Conservation (phyloP, 2,888 invertebrate species). For the Eupelmus urozonus region DNA sequence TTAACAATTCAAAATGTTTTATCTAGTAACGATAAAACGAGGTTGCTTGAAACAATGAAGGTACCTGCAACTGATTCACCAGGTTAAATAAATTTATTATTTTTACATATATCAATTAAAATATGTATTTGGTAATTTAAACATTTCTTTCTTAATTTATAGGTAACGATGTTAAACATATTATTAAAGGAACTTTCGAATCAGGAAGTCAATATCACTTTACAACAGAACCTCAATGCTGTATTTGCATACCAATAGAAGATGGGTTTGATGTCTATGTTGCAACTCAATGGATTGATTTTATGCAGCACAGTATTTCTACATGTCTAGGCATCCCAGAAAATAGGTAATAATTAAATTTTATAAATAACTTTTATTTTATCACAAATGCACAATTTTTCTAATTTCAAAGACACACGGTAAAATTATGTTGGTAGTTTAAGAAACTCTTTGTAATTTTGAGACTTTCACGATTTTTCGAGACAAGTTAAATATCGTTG, state of each 20-base stretch:
- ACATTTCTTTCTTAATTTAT: neutral
- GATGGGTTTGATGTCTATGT: constrained; percentile 84
- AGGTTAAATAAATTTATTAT: too few relatives aligned
- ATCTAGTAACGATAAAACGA: constrained; percentile 65
- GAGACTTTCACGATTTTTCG: too few relatives aligned
- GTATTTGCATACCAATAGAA: constrained; percentile 84
- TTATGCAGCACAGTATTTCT: constrained; percentile 80
- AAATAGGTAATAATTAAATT: constrained; percentile 81
- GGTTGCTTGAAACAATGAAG: neutral
- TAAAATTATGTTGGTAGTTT: too few relatives aligned
- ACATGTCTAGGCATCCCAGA: constrained; percentile 79
- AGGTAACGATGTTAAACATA: constrained; percentile 76
- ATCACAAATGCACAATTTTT: neutral
- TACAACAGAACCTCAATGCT: constrained; percentile 86
- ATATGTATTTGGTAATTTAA: neutral
- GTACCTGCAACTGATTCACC: constrained; percentile 4
- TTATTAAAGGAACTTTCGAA: constrained; percentile 80
- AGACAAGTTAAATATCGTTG: neutral
- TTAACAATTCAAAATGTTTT: constrained; percentile 69
- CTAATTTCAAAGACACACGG: too few relatives aligned
- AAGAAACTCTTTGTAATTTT: neutral
- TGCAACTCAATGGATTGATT: constrained; percentile 83
- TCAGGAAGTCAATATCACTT: constrained; percentile 85
- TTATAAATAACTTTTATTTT: neutral
- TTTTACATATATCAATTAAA: too few relatives aligned